phyloP scores from a whole-genome alignment of 2,888 invertebrate genomes.

The Conus canariensis region DNA sequence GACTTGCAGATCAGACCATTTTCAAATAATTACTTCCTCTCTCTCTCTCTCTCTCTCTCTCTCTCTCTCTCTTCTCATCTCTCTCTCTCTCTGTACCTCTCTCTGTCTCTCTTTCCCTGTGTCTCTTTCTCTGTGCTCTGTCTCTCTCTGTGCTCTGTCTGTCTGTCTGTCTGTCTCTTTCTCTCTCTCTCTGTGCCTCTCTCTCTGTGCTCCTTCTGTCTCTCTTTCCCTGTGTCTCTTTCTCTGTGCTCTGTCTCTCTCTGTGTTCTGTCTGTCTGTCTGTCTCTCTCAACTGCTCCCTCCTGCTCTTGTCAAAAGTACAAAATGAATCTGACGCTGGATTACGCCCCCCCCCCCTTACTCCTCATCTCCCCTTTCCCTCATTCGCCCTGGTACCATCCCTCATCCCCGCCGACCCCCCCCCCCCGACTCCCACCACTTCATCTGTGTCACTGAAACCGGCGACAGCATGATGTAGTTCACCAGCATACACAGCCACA shows the following conservation, averaged over 20 bases:
- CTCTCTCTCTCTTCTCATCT: not conserved
- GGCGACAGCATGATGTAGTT: too few relatives aligned
- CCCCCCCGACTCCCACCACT: too few relatives aligned
- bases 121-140: not conserved
- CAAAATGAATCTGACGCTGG: too few relatives aligned
- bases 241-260: not conserved
- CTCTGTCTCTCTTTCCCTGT: not conserved
- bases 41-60: not conserved
- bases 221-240: not conserved
- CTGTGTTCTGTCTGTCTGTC: not conserved
- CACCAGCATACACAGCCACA: too few relatives aligned
- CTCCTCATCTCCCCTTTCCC: too few relatives aligned
- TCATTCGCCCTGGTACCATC: too few relatives aligned
- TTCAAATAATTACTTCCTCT: not conserved
- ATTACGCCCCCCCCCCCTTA: too few relatives aligned
- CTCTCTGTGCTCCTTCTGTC: not conserved
- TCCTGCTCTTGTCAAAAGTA: not conserved
- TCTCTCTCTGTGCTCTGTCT: not conserved
- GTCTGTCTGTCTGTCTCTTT: not conserved
- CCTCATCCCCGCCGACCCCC: too few relatives aligned
- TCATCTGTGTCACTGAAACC: too few relatives aligned
- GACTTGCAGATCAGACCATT: too few relatives aligned
- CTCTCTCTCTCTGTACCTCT: not conserved
- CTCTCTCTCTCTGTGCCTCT: not conserved
- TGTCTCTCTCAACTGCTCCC: constrained; percentile 12